Evolutionary conservation across 2,797 vertebrate genomes (phyloP), one percentile per base, ranked within the genome.

Genomic region (Catostomus latipinnis): DNA sequence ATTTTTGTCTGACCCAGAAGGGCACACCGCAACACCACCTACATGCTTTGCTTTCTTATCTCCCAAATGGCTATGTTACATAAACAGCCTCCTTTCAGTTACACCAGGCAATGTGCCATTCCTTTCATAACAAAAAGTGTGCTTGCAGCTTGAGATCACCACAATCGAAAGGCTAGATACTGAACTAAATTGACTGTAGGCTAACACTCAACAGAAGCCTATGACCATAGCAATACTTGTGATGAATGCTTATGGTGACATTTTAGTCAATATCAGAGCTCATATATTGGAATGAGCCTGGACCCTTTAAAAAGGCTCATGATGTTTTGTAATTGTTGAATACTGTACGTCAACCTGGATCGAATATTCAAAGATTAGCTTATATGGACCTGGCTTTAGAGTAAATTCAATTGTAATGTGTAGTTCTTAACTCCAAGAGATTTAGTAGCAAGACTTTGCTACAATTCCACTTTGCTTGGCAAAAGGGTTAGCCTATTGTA

Each of bases 11-110:
- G 61, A 80, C 70, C 73, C 78, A 80, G 53, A 80, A 67, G 70
- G 70, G 61, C 60, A 73, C 53, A 69, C 81, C 86, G 79, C 83
- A 71, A 57, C 76, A 76, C 82, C 85, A 71, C 83, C 86, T 71
- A 18, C 83, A 61, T 71, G 74, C 74, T 69, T 82, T 61, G 60
- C 81, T 82, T 83, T 85, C 87, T 91, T 86, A 85, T 88, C 90
- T 87, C 80, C 80, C 83, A 84, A 85, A 84, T 86, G 81, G 89
- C 88, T 88, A 63, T 78, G 84, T 92, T 90, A 91, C 86, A 84
- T 91, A 89, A 91, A 91, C 86, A 63, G 89, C 82, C 87, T 86
- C 82, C 68, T 71, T 82, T 74, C 70, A 78, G 63, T 78, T 56
- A 67, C 70, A 46, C 71, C 70, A 73, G 69, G 74, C 76, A 87